These are phyloP conservation scores for Danionella cerebrum DNA, from an alignment of 2,113 vertebrate genomes.

Conservation along the genomic window DNA sequence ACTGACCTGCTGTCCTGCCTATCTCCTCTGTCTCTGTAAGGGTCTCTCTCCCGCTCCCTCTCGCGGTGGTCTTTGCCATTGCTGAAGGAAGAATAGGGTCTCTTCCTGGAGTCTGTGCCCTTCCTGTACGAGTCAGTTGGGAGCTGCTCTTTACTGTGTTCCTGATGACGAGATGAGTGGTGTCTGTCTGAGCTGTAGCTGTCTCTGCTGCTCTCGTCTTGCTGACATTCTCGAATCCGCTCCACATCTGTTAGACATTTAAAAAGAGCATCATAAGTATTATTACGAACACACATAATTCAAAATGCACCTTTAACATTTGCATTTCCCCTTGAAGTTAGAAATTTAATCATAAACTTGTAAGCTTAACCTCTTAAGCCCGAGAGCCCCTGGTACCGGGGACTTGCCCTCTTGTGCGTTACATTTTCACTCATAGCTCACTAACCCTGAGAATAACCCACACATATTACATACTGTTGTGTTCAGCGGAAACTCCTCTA, in stretches of 20 bases:
- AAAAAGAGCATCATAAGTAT: too few species aligned
- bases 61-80: slow-evolving; percentile 95
- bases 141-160: slow-evolving; percentile 79
- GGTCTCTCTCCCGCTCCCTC: slow-evolving; percentile 73
- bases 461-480: too few species aligned
- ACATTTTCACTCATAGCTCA: too few species aligned
- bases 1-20: slow-evolving; percentile 63
- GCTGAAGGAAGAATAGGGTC: slow-evolving; percentile 85
- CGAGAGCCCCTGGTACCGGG: too few species aligned
- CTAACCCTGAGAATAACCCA: too few species aligned
- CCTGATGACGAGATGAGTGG: slow-evolving; percentile 74
- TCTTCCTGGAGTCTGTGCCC: slow-evolving; percentile 76
- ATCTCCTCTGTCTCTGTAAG: slow-evolving; percentile 83
- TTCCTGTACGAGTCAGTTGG: slow-evolving; percentile 79
- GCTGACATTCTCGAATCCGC: slow-evolving; percentile 83
- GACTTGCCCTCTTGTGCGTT: too few species aligned
- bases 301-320: too few species aligned
- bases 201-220: slow-evolving; percentile 94
- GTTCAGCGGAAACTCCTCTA: too few species aligned
- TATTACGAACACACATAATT: too few species aligned
- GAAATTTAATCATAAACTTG: too few species aligned
- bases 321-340: too few species aligned
- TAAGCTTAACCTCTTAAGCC: too few species aligned
- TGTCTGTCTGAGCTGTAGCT: slow-evolving; percentile 93
- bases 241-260: slow-evolving; percentile 71